Evolutionary conservation across 2,888 invertebrate species (phyloP), one percentile per base, ranked within the genome.

Genomic region (Drosophila niveifrons): DNA sequence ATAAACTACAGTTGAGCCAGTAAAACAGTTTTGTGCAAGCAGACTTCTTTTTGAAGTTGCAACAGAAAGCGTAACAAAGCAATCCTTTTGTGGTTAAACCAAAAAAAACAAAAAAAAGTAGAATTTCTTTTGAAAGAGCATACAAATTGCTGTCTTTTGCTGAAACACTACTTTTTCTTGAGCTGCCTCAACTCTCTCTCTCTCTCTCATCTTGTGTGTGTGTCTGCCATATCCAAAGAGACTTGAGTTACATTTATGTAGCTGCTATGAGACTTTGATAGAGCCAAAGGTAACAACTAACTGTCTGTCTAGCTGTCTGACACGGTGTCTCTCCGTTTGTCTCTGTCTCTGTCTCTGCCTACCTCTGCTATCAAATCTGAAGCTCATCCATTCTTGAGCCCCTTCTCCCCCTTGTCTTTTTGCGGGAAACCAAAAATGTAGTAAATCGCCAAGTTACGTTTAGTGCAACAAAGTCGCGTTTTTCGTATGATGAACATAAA

Each of bases 401-500:
- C 31, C 7, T 11, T 1, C n/a, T 4, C 10, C 10, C 15, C 3
- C 8, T 9, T 0, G 15, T 51, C 36, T 1, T 39, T 61, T 70
- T 74, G 67, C 65, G 71, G 79, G 50, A 63, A 74, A 79, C 72
- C 74, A 55, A 70, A 70, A 80, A 82, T 65, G 81, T 82, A 77
- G 85, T 82, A 81, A 83, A 84, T 75, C 80, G 69, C 53, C 70
- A 69, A 82, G 70, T 83, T 80, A 69, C 70, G 78, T 69, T 84
- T 82, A 77, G 77, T 83, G 82, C 82, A 84, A 83, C 82, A 83
- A 80, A 79, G 82, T 83, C 77, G 83, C 85, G 69, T 70, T 77
- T 70, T 77, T 82, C 82, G 72, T 68, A 71, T 79, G 78, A 79
- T 57, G 66, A 73, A 75, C 81, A 72, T 82, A 77, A 83, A 80